These are phyloP conservation scores for Dolichotis patagonum DNA, from an alignment of 2,113 vertebrate genomes.

Conservation along the genomic window DNA sequence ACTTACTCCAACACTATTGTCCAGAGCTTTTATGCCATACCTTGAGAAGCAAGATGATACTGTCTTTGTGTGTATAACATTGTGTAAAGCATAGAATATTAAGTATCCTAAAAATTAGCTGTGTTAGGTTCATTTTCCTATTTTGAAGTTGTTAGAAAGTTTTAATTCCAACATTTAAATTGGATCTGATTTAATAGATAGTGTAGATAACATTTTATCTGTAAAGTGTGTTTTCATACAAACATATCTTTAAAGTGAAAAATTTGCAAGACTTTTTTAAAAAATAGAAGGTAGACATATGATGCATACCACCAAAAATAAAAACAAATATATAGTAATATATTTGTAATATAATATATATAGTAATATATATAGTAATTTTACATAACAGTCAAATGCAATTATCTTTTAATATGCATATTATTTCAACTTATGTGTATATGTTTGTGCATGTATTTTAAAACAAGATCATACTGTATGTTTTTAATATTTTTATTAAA, in stretches of 20 bases:
- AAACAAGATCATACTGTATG: background rate
- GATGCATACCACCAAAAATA: background rate
- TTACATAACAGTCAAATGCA: background rate
- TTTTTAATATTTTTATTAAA: background rate
- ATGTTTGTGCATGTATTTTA: background rate
- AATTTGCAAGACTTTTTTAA: background rate
- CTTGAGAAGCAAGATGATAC: slow-evolving; percentile 3
- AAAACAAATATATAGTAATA: too few relatives aligned
- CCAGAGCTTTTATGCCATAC: background rate
- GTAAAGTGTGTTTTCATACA: slow-evolving; percentile 35
- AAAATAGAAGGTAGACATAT: background rate
- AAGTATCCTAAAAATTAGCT: background rate
- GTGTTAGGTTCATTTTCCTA: background rate
- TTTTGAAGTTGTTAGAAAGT: slow-evolving; percentile 6
- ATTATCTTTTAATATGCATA: background rate
- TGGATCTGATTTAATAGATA: background rate
- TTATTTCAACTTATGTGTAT: slow-evolving; percentile 29
- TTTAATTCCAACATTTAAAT: slow-evolving; percentile 41
- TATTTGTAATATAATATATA: too few relatives aligned
- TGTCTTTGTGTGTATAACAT: background rate
- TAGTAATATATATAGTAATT: background rate
- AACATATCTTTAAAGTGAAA: background rate
- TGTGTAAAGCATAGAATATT: background rate
- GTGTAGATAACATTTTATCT: background rate
- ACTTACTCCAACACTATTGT: background rate